These are phyloP conservation scores for Cyclura pinguis DNA, from an alignment of 2,797 vertebrate genomes.

Conservation along the genomic window DNA sequence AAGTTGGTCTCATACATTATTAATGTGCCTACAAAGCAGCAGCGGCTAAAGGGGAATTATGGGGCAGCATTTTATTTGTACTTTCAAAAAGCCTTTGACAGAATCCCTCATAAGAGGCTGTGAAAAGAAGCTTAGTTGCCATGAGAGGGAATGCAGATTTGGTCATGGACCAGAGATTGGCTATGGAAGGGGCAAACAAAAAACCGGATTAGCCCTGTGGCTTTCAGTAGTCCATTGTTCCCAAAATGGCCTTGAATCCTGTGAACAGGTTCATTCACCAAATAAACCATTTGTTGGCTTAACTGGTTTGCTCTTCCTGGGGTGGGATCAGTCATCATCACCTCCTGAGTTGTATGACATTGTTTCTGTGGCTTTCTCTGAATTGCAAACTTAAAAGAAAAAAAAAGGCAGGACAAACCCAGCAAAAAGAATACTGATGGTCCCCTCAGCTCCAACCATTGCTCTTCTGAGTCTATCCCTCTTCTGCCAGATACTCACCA, in stretches of 20 bases:
- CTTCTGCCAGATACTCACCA: neutral
- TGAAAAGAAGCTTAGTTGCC: constrained; percentile 49
- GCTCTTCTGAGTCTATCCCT: neutral
- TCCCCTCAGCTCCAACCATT: neutral
- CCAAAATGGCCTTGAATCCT: constrained; percentile 40
- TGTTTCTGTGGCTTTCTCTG: constrained; percentile 20
- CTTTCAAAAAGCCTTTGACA: constrained; percentile 34
- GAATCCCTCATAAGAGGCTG: constrained; percentile 40
- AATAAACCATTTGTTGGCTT: constrained; percentile 31
- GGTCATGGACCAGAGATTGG: constrained; percentile 37
- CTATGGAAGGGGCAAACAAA: constrained; percentile 36
- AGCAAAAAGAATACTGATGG: neutral
- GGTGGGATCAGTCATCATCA: neutral
- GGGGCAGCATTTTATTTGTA: constrained; percentile 32
- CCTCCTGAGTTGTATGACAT: neutral
- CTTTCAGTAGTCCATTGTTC: constrained; percentile 42
- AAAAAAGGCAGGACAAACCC: neutral
- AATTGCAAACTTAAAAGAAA: constrained; percentile 4
- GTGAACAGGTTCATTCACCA: constrained; percentile 34
- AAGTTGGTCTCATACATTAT: constrained; percentile 25
- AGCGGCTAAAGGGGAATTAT: constrained; percentile 23
- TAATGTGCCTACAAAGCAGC: constrained; percentile 14
- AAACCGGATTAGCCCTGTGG: constrained; percentile 42
- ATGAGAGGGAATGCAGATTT: constrained; percentile 36
- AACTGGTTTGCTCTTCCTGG: constrained; percentile 33